Conservation (phyloP, 2,888 invertebrate genomes). For the Macropis europaea region DNA sequence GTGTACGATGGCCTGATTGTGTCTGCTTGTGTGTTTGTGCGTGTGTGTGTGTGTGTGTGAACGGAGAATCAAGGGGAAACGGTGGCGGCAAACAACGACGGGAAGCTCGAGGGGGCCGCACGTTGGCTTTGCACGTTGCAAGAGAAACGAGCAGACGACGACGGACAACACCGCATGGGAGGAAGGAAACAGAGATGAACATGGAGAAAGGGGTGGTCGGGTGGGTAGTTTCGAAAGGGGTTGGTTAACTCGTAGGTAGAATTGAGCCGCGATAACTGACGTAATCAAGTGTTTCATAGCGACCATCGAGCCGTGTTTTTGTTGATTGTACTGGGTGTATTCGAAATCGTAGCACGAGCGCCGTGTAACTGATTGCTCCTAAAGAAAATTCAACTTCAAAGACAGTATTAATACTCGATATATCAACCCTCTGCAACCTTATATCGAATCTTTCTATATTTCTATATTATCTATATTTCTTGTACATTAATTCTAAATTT, state of each 20-base stretch:
- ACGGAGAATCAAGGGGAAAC: conserved; percentile 1
- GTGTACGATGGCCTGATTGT: conserved; percentile 13
- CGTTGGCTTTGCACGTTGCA: conserved; percentile 65
- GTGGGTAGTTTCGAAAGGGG: conserved; percentile 49
- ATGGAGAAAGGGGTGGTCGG: conserved; percentile 11
- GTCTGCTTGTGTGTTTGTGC: too few relatives aligned
- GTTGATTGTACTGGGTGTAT: too few relatives aligned
- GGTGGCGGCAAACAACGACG: conserved; percentile 30
- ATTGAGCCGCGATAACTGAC: conserved; percentile 76
- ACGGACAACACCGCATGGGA: conserved; percentile 9
- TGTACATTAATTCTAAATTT: too few relatives aligned
- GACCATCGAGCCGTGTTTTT: conserved; percentile 59
- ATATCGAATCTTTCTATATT: too few relatives aligned
- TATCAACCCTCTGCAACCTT: too few relatives aligned
- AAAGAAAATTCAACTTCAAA: too few relatives aligned
- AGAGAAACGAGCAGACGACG: conserved; percentile 38
- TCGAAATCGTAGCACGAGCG: too few relatives aligned
- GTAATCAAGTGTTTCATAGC: conserved; percentile 75
- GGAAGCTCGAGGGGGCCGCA: conserved; percentile 20
- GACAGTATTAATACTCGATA: too few relatives aligned
- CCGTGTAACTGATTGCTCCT: too few relatives aligned
- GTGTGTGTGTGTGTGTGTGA: neutral
- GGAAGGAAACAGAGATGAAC: conserved; percentile 20
- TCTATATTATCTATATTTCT: too few relatives aligned
- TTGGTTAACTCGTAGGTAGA: conserved; percentile 68